Conservation (phyloP, 1,140 invertebrate genomes). For the Drosophila nannoptera region DNA sequence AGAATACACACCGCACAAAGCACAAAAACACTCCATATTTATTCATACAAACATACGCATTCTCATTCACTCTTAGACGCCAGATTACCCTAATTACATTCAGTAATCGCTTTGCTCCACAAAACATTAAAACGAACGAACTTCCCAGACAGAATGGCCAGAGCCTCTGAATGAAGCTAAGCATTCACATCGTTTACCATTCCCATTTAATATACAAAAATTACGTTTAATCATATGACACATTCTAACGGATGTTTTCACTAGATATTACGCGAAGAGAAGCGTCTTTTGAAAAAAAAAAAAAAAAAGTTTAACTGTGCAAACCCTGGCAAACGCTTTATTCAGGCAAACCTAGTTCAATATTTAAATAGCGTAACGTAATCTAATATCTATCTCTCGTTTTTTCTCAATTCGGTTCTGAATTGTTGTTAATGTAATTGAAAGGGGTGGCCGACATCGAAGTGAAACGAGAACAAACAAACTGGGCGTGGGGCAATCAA, state of each 20-base stretch:
- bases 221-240: too few species aligned
- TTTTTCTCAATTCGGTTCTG: neutral
- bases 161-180: constrained; percentile 9
- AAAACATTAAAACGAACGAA: constrained; percentile 28
- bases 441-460: constrained; percentile 20
- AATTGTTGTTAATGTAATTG: constrained; percentile 42
- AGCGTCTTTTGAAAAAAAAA: too few species aligned
- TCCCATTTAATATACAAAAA: too few species aligned
- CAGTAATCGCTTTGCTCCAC: constrained; percentile 13
- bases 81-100: constrained; percentile 37
- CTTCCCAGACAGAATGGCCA: neutral
- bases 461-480: constrained; percentile 22
- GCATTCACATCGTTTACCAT: neutral
- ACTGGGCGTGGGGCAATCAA: constrained; percentile 36
- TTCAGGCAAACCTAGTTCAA: too few species aligned
- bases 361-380: neutral
- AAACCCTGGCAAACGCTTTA: too few species aligned
- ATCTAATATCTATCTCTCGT: neutral
- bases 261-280: too few species aligned
- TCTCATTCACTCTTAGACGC: constrained; percentile 10
- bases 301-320: too few species aligned
- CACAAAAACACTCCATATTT: constrained; percentile 4
- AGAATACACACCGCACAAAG: neutral
- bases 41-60: constrained; percentile 8
- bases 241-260: too few species aligned